Evolutionary conservation across 2,113 vertebrate species (phyloP), one percentile per base, ranked within the genome.

Genomic region (Ptychochromis oligacanthus): DNA sequence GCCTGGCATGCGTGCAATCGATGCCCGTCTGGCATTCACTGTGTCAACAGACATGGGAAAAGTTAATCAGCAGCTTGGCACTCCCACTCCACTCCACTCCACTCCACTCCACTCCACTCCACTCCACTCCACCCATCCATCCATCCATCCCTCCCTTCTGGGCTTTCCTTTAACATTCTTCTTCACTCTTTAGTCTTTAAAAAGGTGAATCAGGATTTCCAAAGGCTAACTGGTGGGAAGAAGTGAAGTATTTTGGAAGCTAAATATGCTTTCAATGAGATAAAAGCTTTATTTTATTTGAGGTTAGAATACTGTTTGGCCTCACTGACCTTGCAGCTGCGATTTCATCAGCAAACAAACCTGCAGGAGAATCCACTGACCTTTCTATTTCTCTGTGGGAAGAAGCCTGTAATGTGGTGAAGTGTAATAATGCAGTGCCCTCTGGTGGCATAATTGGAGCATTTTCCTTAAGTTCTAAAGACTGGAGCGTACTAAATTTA

Each of bases 21-120:
- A 86, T 94, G 92, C 88, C 89, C 80, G 15, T 84, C 88, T 90
- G 90, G 91, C 87, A 86, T 87, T 11, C 57, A 57, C 87, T 80
- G 75, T 87, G 79, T 92, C 91, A 94, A 90, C 93, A 92, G 18
- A 55, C 90, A 86, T 92, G 89, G 90, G 92, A 93, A 93, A 92
- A 90, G 82, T 89, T 89, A 54, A 86, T 89, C 91, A 85, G 20
- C 86, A 75, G 83, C 79, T 74, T 77, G 82, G 82, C 87, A 83
- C 83, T 89, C 75, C 78, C 80, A 28, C 58, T 70, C 14, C 31
- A 26, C 6, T 70, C 14, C 31, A 26, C 6, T 70, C 14, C 31
- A 26, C 6, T 70, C 14, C 31, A 26, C 6, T 70, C 14, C 31
- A 26, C 6, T 70, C 14, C 31, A 26, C 6, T 70, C 14, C 31